Percentiles rank a stretch among this genome's conserved stretches.
These are phyloP conservation scores for Siderastrea siderea DNA, from an alignment of 92 coral and sea anemone species.

Conservation along the genomic window DNA sequence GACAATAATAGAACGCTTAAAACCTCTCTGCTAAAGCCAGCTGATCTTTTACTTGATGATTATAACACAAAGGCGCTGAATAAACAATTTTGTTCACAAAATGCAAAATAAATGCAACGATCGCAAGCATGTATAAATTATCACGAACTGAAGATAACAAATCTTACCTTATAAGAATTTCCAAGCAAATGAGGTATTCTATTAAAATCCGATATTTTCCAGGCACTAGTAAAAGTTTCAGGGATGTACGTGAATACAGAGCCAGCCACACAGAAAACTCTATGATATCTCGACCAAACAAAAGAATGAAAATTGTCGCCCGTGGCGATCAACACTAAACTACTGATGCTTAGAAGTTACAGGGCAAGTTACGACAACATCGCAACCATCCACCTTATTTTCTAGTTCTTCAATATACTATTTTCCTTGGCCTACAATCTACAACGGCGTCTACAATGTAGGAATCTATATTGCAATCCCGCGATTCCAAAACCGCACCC, in stretches of 20 bases:
- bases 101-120: neutral
- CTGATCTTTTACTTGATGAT: too few relatives aligned
- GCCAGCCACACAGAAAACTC: neutral
- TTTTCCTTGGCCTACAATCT: neutral
- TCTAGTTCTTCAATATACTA: neutral
- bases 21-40: neutral
- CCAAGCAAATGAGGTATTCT: neutral
- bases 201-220: neutral
- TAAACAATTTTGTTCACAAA: neutral
- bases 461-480: neutral
- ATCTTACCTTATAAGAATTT: neutral
- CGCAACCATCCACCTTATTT: too few relatives aligned
- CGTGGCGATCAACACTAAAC: neutral
- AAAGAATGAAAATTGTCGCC: neutral
- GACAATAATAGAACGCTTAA: neutral
- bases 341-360: neutral
- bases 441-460: neutral
- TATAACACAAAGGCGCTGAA: too few relatives aligned
- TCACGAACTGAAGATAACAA: too few relatives aligned
- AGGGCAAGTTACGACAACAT: too few relatives aligned
- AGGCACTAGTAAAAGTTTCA: neutral
- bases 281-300: neutral
- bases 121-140: too few relatives aligned
- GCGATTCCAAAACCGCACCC: slow-evolving; percentile 6
- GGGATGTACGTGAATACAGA: neutral